Conservation (phyloP, 92 coral and sea anemone species). For the Zoanthus solanderi region DNA sequence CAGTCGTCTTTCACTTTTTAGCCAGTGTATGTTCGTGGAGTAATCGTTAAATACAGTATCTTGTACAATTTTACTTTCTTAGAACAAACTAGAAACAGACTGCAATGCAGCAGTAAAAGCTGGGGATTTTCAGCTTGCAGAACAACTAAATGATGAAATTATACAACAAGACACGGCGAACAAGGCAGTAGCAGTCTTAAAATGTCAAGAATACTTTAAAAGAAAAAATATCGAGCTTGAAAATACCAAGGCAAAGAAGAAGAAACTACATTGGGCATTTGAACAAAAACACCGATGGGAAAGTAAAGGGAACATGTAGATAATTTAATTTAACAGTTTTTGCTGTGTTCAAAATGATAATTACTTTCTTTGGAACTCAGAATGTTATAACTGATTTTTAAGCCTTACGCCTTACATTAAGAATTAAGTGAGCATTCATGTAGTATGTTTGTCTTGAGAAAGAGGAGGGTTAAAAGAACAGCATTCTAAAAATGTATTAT, state of each 20-base stretch:
- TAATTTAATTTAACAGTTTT: background rate
- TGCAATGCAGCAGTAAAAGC: conserved; percentile 75
- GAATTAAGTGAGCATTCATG: no score
- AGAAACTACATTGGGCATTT: conserved; percentile 95
- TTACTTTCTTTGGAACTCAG: background rate
- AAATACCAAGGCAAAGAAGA: conserved; percentile 68
- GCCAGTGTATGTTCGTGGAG: no score
- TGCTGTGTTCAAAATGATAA: background rate
- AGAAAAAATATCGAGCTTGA: conserved; percentile 73
- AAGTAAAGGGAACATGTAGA: conserved; percentile 96
- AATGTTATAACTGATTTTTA: background rate
- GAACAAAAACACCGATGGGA: conserved; percentile 99
- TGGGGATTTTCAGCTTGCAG: conserved; percentile 77
- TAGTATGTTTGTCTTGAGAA: no score
- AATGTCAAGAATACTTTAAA: conserved; percentile 79
- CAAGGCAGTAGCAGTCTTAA: conserved; percentile 75
- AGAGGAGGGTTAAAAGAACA: no score
- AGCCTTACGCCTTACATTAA: no score
- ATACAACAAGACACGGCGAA: conserved; percentile 72
- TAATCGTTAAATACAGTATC: no score
- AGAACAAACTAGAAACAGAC: conserved; percentile 64
- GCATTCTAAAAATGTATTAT: no score
- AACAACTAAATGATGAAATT: conserved; percentile 75
- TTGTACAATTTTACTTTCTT: background rate
- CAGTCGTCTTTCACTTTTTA: no score